Evolutionary conservation across 2,888 invertebrate genomes (phyloP), one percentile per base, ranked within the genome.

Genomic region (Idaea straminata): DNA sequence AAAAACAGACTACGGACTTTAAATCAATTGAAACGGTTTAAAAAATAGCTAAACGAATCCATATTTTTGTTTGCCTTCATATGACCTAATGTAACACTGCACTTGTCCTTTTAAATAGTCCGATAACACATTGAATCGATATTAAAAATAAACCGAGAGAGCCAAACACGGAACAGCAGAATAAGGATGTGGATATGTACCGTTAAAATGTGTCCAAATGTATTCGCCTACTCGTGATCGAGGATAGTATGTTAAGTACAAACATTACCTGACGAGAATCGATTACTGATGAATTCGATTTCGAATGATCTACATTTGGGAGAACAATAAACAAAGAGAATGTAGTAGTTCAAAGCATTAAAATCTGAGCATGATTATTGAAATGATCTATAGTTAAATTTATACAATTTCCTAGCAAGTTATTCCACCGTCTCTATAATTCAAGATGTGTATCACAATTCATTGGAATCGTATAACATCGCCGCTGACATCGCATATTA

Each of bases 231-330:
- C 78, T 72, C 71, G 57, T 72, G 69, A 87, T 80, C 79, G 83
- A 70, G 87, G 83, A 83, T 80, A 88, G 83, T 87, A 77, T 86
- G 88, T 83, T 86, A 83, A 84, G 81, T 78, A 74, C 78, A 77
- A 72, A 64, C 66, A 68, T 72, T 79, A 83, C 88, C 81, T 86
- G 88, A 86, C 77, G 66, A 74, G 88, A 83, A 85, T 87, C 77
- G 72, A 79, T 77, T 75, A 78, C 74, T 64, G 71, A 69, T 66
- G 66, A 69, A 70, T 75, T 79, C 77, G 83, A 81, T 83, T 85
- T 84, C 82, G 59, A 74, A 72, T 76, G 71, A 72, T 69, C 72
- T 64, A 74, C 73, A 79, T 78, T 69, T 69, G 59, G 63, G 69
- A 74, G 71, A 67, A 73, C 67, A 66, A 66, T 71, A 25, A 25